These are phyloP conservation scores for Pheucticus melanocephalus DNA, from an alignment of 2,113 vertebrate species.

Conservation along the genomic window DNA sequence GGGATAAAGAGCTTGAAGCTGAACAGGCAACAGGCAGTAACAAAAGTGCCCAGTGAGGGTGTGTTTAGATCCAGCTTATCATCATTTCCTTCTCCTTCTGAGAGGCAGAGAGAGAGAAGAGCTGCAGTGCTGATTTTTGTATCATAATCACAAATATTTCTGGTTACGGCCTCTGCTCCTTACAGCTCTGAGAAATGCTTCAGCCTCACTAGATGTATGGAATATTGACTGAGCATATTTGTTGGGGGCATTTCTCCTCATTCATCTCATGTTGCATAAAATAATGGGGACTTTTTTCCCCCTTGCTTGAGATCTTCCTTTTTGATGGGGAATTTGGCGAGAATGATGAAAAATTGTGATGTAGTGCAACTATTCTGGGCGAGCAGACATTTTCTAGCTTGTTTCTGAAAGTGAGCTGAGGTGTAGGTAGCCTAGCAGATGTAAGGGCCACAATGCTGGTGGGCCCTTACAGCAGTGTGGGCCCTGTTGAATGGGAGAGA, in stretches of 20 bases:
- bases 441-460: not conserved
- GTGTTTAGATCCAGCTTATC: not conserved
- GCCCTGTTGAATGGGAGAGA: not conserved
- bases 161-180: not conserved
- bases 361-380: rapidly evolving
- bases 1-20: not conserved
- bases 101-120: not conserved
- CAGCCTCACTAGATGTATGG: not conserved
- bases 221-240: not conserved
- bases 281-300: not conserved
- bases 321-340: not conserved
- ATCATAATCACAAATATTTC: not conserved
- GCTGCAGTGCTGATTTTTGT: not conserved
- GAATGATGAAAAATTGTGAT: not conserved
- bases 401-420: not conserved
- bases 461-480: not conserved
- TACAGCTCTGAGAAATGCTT: not conserved
- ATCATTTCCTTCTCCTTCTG: not conserved
- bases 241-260: not conserved
- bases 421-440: not conserved
- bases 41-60: not conserved
- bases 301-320: not conserved
- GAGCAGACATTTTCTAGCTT: not conserved
- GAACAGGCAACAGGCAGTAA: not conserved
- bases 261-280: not conserved